A percentile compares a stretch with the other conserved stretches of the same genome.
phyloP scores from a whole-genome alignment of 2,113 vertebrate genomes.

The Apaloderma vittatum region DNA sequence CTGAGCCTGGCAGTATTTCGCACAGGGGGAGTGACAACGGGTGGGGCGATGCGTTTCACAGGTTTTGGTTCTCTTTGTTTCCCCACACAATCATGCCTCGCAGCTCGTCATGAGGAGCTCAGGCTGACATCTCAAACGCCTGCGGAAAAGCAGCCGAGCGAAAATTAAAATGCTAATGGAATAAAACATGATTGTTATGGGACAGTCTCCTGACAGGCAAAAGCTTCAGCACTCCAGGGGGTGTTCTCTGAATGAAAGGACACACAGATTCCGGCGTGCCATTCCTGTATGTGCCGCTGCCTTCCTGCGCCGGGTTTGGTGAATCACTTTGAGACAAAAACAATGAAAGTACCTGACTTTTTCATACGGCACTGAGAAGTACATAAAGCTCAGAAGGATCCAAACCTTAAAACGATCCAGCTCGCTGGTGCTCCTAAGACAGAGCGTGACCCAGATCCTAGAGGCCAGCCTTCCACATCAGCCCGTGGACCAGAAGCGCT shows the following conservation, averaged over 20 bases:
- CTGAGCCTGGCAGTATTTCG: not conserved
- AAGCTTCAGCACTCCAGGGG: not conserved
- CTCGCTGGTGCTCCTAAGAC: not conserved
- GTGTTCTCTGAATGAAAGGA: not conserved
- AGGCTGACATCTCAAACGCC: not conserved
- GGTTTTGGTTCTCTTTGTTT: not conserved
- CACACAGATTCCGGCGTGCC: not conserved
- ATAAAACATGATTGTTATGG: not conserved
- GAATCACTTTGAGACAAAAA: not conserved
- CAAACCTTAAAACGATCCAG: not conserved
- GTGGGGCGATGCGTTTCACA: not conserved
- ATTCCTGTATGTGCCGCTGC: rapidly evolving
- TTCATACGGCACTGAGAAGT: not conserved
- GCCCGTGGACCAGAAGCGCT: too few species aligned
- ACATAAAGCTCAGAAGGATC: not conserved
- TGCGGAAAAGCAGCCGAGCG: not conserved
- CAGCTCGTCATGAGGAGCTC: not conserved
- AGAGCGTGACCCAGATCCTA: not conserved
- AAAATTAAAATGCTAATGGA: not conserved
- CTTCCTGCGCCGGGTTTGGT: not conserved
- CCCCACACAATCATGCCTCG: not conserved
- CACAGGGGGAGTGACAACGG: not conserved
- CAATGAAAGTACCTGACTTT: not conserved
- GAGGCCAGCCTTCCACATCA: not conserved
- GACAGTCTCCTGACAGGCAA: not conserved